Evolutionary conservation across 2,888 invertebrate species (phyloP), one percentile per base, ranked within the genome.

Genomic region (Allophyes oxyacanthae): DNA sequence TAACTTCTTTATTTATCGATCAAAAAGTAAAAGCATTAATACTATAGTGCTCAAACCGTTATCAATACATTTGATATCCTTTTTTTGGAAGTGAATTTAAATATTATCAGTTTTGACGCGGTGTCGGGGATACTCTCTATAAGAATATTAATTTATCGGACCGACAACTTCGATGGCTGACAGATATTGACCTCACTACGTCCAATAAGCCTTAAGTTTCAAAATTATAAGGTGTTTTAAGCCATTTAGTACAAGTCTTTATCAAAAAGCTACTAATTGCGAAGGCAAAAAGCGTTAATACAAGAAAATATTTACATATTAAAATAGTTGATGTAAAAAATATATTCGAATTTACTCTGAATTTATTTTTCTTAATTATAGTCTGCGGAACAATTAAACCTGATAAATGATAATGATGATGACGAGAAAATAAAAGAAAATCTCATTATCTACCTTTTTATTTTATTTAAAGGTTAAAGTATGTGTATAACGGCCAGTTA

Each of bases 401-500:
- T 52, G 52, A 44, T 52, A 10, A 2, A 37, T 10, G 28, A 7
- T 43, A 20, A 43, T 51, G 14, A 43, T 37, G 10, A 43, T 43
- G 41, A 43, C 11, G 28, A 14, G 15, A 14, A 48, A 25, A 48
- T n/a, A 44, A 13, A 36, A 32, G 0, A 43, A 44, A n/a, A 50
- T 44, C 15, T 11, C 5, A 37, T 48, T 36, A n/a, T 25, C n/a
- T 1, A 49, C 38, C 13, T 11, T 40, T 57, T 28, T 40, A 52
- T 49, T 54, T 20, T 11, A 43, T 36, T 33, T 25, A 3, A 28
- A 51, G 38, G 14, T n/a, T n/a, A n/a, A n/a, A n/a, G n/a, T 61
- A 34, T 67, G 46, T 14, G 38, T 37, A 6, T 41, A 59, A 64
- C 51, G 58, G 44, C 49, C 37, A 38, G 36, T 53, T 26, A 46